A percentile compares a stretch with the other conserved stretches of the same genome.
Evolutionary conservation across 1,140 invertebrate species (phyloP).

Genomic region (Ptiloglossa arizonensis): DNA sequence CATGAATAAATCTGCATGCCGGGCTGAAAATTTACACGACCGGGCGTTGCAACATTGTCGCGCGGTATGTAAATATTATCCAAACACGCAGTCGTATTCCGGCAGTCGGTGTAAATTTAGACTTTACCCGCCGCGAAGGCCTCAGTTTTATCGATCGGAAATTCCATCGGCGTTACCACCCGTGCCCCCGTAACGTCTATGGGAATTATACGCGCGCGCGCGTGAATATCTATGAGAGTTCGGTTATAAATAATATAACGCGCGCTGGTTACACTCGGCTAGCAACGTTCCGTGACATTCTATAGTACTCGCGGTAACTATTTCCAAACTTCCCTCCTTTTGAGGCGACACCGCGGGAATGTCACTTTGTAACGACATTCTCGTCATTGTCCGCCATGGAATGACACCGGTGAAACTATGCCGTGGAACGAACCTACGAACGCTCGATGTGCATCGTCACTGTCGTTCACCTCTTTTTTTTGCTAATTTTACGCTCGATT

Average conservation of each 20-base stretch:
- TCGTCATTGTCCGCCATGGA: background rate
- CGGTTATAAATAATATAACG: slow-evolving; percentile 20
- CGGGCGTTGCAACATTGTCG: background rate
- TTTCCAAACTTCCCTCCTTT: slow-evolving; percentile 18
- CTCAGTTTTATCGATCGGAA: slow-evolving; percentile 36
- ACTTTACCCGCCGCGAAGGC: slow-evolving; percentile 21
- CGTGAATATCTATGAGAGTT: slow-evolving; percentile 14
- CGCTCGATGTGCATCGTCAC: too few relatives aligned
- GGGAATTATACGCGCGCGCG: background rate
- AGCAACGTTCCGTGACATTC: background rate
- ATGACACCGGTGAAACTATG: background rate
- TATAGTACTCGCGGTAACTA: background rate
- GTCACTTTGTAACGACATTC: background rate
- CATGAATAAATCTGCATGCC: slow-evolving; percentile 50
- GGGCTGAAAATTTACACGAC: slow-evolving; percentile 4
- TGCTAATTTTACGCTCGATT: too few relatives aligned
- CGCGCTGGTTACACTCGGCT: background rate
- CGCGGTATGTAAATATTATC: slow-evolving; percentile 43
- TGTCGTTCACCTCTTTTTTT: too few relatives aligned
- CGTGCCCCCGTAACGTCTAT: background rate
- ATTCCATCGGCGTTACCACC: slow-evolving; percentile 1
- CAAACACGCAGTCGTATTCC: slow-evolving; percentile 40
- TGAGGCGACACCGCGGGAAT: background rate
- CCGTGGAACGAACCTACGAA: background rate
- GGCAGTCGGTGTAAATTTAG: slow-evolving; percentile 41